Evolutionary conservation across 2,888 invertebrate species (phyloP).

Genomic region (Pharmacophagus antenor): DNA sequence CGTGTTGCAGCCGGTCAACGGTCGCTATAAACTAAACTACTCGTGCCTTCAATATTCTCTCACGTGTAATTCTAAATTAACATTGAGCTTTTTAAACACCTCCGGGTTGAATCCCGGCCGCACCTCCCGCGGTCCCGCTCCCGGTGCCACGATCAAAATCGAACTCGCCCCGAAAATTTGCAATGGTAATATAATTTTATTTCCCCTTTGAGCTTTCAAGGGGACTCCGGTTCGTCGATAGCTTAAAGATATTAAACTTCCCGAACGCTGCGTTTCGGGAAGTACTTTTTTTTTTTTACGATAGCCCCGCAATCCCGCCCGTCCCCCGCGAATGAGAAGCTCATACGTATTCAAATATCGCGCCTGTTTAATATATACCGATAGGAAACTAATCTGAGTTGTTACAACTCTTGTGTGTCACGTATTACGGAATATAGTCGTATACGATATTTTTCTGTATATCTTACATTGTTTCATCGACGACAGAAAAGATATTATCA

Average conservation of each 20-base stretch:
- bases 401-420: no score
- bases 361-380: not conserved
- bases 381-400: no score
- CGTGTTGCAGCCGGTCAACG: no score
- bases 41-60: slow-evolving; percentile 54
- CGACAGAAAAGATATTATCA: no score
- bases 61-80: slow-evolving; percentile 38
- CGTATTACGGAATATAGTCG: no score
- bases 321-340: not conserved
- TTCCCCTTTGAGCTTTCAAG: slow-evolving; percentile 59
- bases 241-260: slow-evolving; percentile 44
- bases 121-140: slow-evolving; percentile 48
- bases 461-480: no score
- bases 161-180: slow-evolving; percentile 44
- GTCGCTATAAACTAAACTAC: no score
- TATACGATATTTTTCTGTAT: no score
- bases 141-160: slow-evolving; percentile 56
- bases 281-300: slow-evolving; percentile 21
- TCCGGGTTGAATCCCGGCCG: slow-evolving; percentile 41
- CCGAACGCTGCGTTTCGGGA: slow-evolving; percentile 20
- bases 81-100: slow-evolving; percentile 46
- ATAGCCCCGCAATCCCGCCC: not conserved
- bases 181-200: slow-evolving; percentile 60
- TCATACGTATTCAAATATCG: not conserved
- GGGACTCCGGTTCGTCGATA: slow-evolving; percentile 53